Evolutionary conservation across 2,888 invertebrate genomes (phyloP), one percentile per base, ranked within the genome.

Genomic region (Agonopterix arenella): DNA sequence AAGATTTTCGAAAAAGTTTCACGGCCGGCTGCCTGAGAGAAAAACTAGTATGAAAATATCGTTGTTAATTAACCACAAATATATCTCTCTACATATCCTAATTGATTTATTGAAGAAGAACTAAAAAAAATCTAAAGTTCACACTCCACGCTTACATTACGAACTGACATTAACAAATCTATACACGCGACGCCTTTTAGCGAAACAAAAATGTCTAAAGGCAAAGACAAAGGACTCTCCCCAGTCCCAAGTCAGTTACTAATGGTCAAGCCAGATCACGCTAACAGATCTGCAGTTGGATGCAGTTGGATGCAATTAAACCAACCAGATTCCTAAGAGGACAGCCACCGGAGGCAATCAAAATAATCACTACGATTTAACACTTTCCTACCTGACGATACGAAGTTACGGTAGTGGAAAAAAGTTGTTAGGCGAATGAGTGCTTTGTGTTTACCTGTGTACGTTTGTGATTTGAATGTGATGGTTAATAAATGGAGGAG

Each of bases 361-460:
- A 69, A 64, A 73, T 86, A 85, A 86, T 86, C 76, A 68, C 71
- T 37, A 62, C 84, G 66, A 86, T 86, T 85, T 84, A 85, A 84
- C 85, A 86, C 86, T 81, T 76, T 80, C 72, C 69, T 71, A 71
- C 71, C 59, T 61, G 51, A 54, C 71, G 76, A 80, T 79, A 80
- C 71, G 70, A 28, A 28, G 28, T 28, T 28, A 28, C 28, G 28
- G 28, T 28, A 28, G 28, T 28, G 28, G 28, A 28, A 28, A 18
- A 28, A 28, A 28, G 28, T 28, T 5, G 28, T 28, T 28, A 28
- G 28, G 7, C 28, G 28, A 28, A 28, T 28, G 28, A 28, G 28
- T 28, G 28, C 28, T 28, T 4, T 28, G 28, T 28, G 28, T 28
- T 28, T 28, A 28, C 5, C 28, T 28, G 28, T 7, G 28, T 28